phyloP scores from a whole-genome alignment of 1,140 invertebrate genomes.

The Diabrotica virgifera region DNA sequence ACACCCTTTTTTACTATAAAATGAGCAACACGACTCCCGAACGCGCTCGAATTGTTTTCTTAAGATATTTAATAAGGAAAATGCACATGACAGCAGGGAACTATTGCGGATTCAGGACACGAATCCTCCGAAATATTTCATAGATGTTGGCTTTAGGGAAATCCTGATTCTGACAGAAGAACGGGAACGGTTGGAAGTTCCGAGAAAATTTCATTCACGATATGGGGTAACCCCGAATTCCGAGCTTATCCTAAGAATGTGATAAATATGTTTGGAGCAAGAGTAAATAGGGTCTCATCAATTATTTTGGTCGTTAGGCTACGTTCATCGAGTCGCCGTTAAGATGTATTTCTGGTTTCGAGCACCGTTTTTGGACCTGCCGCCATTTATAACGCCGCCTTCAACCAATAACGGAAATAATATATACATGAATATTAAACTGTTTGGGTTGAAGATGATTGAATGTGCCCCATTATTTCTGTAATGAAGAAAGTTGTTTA shows the following conservation, averaged over 20 bases:
- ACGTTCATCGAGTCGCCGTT: neutral
- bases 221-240: constrained; percentile 1
- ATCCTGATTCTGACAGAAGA: constrained; percentile 22
- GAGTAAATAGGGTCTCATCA: constrained; percentile 24
- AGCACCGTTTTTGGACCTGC: neutral
- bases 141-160: constrained; percentile 22
- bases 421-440: too few species aligned
- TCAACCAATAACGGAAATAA: neutral
- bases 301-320: constrained; percentile 19
- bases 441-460: too few species aligned
- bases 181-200: constrained; percentile 12
- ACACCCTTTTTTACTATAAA: too few species aligned
- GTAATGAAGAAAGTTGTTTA: too few species aligned
- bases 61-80: constrained; percentile 26
- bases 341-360: constrained; percentile 2
- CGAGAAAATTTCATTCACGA: constrained; percentile 20
- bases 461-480: too few species aligned
- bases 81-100: constrained; percentile 17
- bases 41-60: neutral
- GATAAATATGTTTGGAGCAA: constrained; percentile 23
- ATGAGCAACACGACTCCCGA: too few species aligned
- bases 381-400: neutral
- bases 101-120: constrained; percentile 17
- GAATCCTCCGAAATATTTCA: constrained; percentile 23
- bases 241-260: constrained; percentile 22